Conservation (phyloP, 2,113 vertebrate species). For the Azemiops feae region DNA sequence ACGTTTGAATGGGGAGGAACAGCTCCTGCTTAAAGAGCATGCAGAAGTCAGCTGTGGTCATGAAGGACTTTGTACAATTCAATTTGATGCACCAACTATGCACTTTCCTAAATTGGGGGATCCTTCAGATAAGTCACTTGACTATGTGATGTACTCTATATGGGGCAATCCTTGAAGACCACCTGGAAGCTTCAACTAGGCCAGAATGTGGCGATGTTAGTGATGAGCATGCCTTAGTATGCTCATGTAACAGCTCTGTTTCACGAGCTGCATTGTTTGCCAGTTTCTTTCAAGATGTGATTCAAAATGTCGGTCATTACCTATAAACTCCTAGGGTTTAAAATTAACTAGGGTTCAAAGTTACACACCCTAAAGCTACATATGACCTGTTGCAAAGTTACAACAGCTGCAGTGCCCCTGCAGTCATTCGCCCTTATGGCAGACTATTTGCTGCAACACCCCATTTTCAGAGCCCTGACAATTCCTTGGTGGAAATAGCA, state of each 20-base stretch:
- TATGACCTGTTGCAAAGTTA: not conserved
- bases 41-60: not conserved
- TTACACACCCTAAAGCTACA: not conserved
- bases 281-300: not conserved
- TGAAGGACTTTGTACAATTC: not conserved
- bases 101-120: not conserved
- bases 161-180: not conserved
- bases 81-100: not conserved
- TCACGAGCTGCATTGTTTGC: not conserved
- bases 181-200: not conserved
- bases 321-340: not conserved
- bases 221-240: not conserved
- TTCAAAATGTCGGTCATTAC: not conserved
- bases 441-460: not conserved
- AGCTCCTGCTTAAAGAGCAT: not conserved
- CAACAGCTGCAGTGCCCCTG: not conserved
- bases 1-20: not conserved
- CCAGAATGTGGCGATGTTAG: not conserved
- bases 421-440: not conserved
- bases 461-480: not conserved
- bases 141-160: not conserved
- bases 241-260: not conserved
- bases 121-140: not conserved
- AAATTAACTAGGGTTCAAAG: not conserved
- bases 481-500: not conserved